phyloP scores from a whole-genome alignment of 2,113 vertebrate species.

The Calyptomena viridis region DNA sequence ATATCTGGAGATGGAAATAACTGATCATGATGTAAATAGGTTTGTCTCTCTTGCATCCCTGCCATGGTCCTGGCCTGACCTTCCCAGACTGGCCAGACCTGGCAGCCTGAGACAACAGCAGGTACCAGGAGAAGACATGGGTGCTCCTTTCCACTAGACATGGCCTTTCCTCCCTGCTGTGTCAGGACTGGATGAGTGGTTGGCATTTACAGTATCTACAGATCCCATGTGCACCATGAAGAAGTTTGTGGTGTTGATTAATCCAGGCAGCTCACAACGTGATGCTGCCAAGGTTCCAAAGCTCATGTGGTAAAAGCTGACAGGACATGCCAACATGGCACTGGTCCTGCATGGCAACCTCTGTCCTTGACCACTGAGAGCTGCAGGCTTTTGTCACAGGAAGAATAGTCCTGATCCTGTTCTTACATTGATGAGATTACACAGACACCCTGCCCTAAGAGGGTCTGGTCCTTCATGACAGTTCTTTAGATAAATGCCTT shows the following conservation, averaged over 20 bases:
- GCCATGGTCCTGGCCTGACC: accelerated
- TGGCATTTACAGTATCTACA: neutral
- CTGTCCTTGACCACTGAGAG: neutral
- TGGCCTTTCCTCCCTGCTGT: neutral
- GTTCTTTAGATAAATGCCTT: constrained; percentile 21
- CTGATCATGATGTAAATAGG: neutral
- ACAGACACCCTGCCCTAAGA: neutral
- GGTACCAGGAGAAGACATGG: accelerated
- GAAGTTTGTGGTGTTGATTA: neutral
- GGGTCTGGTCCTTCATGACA: neutral
- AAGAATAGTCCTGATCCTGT: neutral
- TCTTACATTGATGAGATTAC: neutral
- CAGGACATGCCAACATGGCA: accelerated
- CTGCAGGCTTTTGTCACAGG: accelerated
- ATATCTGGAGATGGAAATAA: neutral
- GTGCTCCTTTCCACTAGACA: neutral
- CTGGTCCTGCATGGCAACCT: neutral
- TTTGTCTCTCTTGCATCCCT: neutral
- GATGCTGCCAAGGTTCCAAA: neutral
- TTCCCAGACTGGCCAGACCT: accelerated
- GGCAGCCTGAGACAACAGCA: neutral
- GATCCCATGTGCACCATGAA: accelerated
- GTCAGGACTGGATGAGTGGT: accelerated
- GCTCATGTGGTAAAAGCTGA: neutral
- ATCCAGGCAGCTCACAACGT: accelerated